Base-by-base conservation (phyloP, 2,888 invertebrate genomes). In the Branchipolynoe longqiensis region DNA sequence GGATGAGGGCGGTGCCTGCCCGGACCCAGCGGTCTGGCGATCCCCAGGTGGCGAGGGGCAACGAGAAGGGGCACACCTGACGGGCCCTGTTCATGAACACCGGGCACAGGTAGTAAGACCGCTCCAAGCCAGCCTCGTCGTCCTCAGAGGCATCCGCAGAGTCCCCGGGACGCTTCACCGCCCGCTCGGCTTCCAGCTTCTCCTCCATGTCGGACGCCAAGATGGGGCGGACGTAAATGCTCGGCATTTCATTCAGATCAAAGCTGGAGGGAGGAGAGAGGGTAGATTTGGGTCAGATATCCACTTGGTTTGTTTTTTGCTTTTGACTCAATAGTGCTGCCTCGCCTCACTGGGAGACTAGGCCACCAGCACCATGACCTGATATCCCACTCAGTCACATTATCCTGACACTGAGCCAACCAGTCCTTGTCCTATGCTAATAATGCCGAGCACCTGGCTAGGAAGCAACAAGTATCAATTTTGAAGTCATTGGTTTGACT, bases 11-110 rank as follows among this genome's bases (percentile, higher is more conserved):
- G 1, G 91, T 89, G 78, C 90, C 89, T 1, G 91, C 85, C 38
- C 91, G 87, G 6, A 87, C 88, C 92, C 92, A 93, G 14, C 89
- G 88, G 38, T 91, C 90, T 3, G 88, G 87, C 14, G 92, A 90
- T 8, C 87, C 86, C 28, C 90, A 87, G 85, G 90, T 91, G 86
- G 90, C 89, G 41, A 93, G 87, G 8, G 91, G 90, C 25, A 93
- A 85, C 12, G 87, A 87, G 18, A 89, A 88, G 33, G 90, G 89
- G 48, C 89, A 86, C 40, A 92, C 91, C 86, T 92, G 92, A 3
- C 92, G 90, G 83, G 92, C 91, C 89, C 90, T 92, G 87, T 92
- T 93, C 89, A 92, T 92, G 88, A 89, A 93, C 18, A 92, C 90
- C 33, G 93, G 93, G 83, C 92, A 92, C 41, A 90, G 83, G 78